Conservation (phyloP, 2,888 invertebrate genomes). For the Sarcophaga carnaria region DNA sequence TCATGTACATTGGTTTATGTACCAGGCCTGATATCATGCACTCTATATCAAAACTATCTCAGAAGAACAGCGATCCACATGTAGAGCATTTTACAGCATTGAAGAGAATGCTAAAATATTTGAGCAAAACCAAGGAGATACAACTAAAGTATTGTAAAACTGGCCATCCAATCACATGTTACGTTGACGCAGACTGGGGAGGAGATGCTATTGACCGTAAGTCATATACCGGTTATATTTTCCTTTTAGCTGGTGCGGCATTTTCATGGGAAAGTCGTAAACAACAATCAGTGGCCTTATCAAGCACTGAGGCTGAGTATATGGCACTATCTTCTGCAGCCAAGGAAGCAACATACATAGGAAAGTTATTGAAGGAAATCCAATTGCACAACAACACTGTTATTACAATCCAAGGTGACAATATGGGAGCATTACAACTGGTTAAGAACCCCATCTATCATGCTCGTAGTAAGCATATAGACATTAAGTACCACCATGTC, state of each 20-base stretch:
- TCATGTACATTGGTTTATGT: constrained; percentile 31
- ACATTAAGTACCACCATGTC: neutral
- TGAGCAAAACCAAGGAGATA: neutral
- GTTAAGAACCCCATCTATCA: constrained; percentile 1
- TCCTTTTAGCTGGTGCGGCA: neutral
- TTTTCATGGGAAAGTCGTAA: constrained; percentile 41
- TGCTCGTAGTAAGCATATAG: neutral
- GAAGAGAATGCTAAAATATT: neutral
- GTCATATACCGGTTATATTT: constrained; percentile 8
- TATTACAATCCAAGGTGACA: neutral
- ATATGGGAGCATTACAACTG: neutral
- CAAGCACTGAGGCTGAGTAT: constrained; percentile 16
- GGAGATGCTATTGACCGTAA: constrained; percentile 1
- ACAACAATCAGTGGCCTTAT: constrained; percentile 53
- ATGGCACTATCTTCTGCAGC: constrained; percentile 47
- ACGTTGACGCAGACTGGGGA: constrained; percentile 17
- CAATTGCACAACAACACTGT: neutral
- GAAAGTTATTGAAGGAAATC: neutral
- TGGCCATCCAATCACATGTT: neutral
- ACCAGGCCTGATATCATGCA: constrained; percentile 32
- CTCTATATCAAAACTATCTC: constrained; percentile 25
- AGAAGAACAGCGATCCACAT: constrained; percentile 24
- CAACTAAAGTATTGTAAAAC: constrained; percentile 1
- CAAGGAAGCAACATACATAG: constrained; percentile 41
- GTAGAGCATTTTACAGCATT: neutral